Base-by-base conservation (phyloP, 2,797 vertebrate species). In the Acanthiza pusilla region DNA sequence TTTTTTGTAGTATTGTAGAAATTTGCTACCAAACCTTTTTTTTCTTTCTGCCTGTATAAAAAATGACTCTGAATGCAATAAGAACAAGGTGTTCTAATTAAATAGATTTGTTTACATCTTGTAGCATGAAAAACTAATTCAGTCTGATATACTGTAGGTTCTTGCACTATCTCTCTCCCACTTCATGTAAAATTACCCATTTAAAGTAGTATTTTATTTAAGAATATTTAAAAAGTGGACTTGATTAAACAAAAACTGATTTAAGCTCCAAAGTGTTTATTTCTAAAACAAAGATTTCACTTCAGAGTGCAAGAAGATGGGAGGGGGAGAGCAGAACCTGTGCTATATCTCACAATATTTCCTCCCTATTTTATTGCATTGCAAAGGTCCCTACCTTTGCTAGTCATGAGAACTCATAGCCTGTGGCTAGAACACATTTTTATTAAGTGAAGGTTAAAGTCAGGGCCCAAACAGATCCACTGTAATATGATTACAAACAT, bases 31-130 rank as follows among this genome's bases (percentile, higher is more conserved):
- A 94, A 85, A 67, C 22, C 25, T 9, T 48, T 30, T 38, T 68
- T 83, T 9, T 30, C 13, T 47, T 55, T 93, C 61, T 66, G 74
- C 77, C 58, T 95, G 85, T 75, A 89, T 97, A 96, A 98, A 97
- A 97, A 97, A 97, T 97, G 3, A 95, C 91, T 96, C 93, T 77
- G 81, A 85, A 97, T 93, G 96, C 88, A 96, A 78, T 93, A 97
- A 96, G 97, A 98, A 97, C 96, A 98, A 98, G 97, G 97, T 98
- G 97, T 98, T 98, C 97, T 98, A 98, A 98, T 98, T 98, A 98
- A 98, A 98, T 97, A 98, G 98, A 98, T 98, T 98, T 98, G 97
- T 98, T 98, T 98, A 97, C 93, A 97, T 97, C 96, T 97, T 29
- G 34, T 95, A 97, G 89, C 93, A 97, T 55, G 94, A 97, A 97